These are phyloP conservation scores for Gambelia wislizenii DNA, from an alignment of 2,797 vertebrate genomes.

Conservation along the genomic window DNA sequence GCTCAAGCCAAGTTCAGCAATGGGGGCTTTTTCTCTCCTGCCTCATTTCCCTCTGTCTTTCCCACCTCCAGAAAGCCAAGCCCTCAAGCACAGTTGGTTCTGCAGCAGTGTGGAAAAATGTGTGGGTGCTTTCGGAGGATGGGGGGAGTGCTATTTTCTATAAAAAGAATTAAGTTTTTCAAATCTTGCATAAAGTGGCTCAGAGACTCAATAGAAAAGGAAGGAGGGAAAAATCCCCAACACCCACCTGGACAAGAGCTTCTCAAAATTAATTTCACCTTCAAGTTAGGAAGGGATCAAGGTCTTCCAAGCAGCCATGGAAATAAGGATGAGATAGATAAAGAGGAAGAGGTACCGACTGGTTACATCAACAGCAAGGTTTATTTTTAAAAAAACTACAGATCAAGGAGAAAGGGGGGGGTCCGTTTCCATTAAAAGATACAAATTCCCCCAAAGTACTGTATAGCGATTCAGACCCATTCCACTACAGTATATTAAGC, in stretches of 20 bases:
- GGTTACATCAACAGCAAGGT: background rate
- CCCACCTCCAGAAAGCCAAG: conserved; percentile 65
- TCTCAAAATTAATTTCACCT: background rate
- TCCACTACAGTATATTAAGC: conserved; percentile 7
- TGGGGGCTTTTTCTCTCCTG: too few relatives aligned
- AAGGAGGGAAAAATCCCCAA: background rate
- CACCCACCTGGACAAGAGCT: background rate
- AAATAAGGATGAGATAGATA: background rate
- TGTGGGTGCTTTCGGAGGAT: conserved; percentile 51
- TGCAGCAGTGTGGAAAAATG: conserved; percentile 59
- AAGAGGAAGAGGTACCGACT: conserved; percentile 28
- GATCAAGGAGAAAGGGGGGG: background rate
- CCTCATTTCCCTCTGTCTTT: background rate
- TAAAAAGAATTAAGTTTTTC: conserved; percentile 48
- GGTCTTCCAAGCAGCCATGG: background rate
- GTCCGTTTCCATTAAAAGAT: background rate
- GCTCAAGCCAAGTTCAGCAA: background rate
- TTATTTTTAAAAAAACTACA: background rate
- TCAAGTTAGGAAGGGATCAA: background rate
- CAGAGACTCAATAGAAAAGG: background rate
- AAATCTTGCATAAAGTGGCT: conserved; percentile 42
- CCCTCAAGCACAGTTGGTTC: conserved; percentile 68
- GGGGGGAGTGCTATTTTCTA: conserved; percentile 35
- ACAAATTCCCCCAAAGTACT: background rate
- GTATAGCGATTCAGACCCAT: background rate